These are phyloP conservation scores for Lasiurus cinereus DNA, from an alignment of 2,113 vertebrate genomes.

Conservation along the genomic window DNA sequence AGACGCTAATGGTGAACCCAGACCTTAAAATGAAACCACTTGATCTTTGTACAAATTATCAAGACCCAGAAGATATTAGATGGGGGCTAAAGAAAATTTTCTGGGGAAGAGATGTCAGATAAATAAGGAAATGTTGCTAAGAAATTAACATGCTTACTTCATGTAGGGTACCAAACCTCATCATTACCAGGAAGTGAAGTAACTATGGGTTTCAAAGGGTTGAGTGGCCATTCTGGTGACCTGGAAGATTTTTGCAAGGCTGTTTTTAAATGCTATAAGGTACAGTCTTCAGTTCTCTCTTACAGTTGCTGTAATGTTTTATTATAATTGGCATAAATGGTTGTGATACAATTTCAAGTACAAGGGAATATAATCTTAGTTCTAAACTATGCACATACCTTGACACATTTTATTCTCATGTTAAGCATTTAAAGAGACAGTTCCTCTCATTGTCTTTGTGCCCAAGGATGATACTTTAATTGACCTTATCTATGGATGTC, in stretches of 20 bases:
- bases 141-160: conserved; percentile 49
- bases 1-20: conserved; percentile 41
- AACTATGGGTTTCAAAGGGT: conserved; percentile 36
- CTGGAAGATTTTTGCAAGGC: not conserved
- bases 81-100: not conserved
- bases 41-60: conserved; percentile 21
- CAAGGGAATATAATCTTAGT: not conserved
- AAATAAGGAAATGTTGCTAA: conserved; percentile 22
- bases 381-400: not conserved
- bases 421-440: not conserved
- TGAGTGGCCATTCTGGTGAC: not conserved
- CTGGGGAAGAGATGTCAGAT: not conserved
- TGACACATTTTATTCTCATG: not conserved
- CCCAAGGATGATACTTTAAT: conserved; percentile 32
- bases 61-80: conserved; percentile 34
- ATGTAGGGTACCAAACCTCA: not conserved
- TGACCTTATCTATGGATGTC: not conserved
- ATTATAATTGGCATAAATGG: not conserved
- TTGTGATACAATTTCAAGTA: not conserved
- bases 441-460: not conserved
- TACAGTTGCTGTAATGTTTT: conserved; percentile 27
- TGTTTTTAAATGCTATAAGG: conserved; percentile 48
- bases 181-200: conserved; percentile 34
- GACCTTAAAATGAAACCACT: conserved; percentile 32
- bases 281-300: conserved; percentile 23